Base-by-base conservation (phyloP, 1,140 invertebrate species). In the Tachypleus tridentatus region DNA sequence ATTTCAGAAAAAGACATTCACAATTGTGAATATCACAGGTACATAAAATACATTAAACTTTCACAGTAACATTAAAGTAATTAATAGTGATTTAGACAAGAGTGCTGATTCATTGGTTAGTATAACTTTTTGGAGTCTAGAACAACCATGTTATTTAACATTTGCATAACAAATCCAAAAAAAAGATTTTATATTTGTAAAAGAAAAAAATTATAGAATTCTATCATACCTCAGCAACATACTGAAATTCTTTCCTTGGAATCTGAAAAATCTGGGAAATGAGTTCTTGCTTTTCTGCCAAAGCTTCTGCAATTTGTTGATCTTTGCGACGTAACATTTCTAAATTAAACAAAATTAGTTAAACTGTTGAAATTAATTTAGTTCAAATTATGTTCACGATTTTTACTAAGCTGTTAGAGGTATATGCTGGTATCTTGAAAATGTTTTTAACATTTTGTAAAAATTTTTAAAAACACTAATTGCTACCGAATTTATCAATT, bases 261-360 rank as follows among this genome's bases (percentile, higher is more conserved):
- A 89, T 83, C 76, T 86, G 83, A 69, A 88, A 79, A 69, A 89
- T 83, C 74, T 88, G 86, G 66, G 86, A 86, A 67, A 89, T 83
- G 60, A 91, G 78, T 69, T 79, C 77, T 69, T 88, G 84, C 71
- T 89, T 90, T 69, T 89, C 87, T 56, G 79, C 78, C 66, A 89
- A 76, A 11, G 85, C 84, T 74, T 84, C 79, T 62, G 82, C 80
- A 61, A 91, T 86, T 54, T 83, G 76, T 70, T 84, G 81, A 72
- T 89, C 87, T 72, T 88, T 84, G 60, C 86, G 80, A 66, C 85
- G 81, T 63, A 90, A 77, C 78, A 82, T 82, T 77, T 89, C 87
- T 83, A 73, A 29, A 29, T 29, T 65, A 72, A 65, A 69, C 68
- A 67, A 68, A 60, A 63, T 63, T 63, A 60, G 9, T 8, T n/a